A percentile compares a stretch with the other conserved stretches of the same genome.
These are phyloP conservation scores for Ecliptopera silaceata DNA, from an alignment of 2,888 invertebrate species.

Conservation along the genomic window DNA sequence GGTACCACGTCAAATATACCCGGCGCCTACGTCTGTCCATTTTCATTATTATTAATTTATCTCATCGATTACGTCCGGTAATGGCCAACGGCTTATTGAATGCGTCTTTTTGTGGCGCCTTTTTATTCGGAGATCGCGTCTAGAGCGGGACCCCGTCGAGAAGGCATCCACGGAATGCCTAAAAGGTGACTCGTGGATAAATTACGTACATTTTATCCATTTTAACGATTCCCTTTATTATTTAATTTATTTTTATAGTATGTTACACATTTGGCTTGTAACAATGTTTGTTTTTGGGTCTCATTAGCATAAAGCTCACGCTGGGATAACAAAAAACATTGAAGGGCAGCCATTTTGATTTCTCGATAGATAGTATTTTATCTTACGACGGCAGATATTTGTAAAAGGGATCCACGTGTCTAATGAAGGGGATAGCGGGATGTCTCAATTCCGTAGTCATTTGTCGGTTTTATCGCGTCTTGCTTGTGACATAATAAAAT, in stretches of 20 bases:
- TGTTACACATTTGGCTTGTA: slow-evolving; percentile 82
- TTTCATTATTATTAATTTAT: slow-evolving; percentile 79
- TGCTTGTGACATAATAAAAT: slow-evolving; percentile 78
- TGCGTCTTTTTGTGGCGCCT: slow-evolving; percentile 82
- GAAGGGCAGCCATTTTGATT: slow-evolving; percentile 67
- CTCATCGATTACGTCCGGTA: slow-evolving; percentile 79
- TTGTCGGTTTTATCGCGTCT: slow-evolving; percentile 74
- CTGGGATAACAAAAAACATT: slow-evolving; percentile 63
- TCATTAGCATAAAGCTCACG: slow-evolving; percentile 80
- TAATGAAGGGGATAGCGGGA: slow-evolving; percentile 77
- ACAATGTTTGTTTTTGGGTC: slow-evolving; percentile 81
- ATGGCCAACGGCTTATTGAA: slow-evolving; percentile 81
- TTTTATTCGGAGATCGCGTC: slow-evolving; percentile 78
- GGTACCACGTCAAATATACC: slow-evolving; percentile 43
- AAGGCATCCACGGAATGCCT: slow-evolving; percentile 80
- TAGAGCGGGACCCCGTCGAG: slow-evolving; percentile 78
- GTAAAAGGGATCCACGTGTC: slow-evolving; percentile 63
- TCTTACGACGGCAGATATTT: slow-evolving; percentile 66
- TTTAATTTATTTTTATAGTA: slow-evolving; percentile 83
- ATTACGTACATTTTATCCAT: slow-evolving; percentile 82
- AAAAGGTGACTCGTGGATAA: slow-evolving; percentile 83
- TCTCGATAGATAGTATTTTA: slow-evolving; percentile 66
- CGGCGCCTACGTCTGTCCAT: slow-evolving; percentile 43
- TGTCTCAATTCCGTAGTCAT: slow-evolving; percentile 77
- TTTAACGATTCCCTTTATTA: slow-evolving; percentile 83